Base-by-base conservation (phyloP, 2,888 invertebrate species). In the Palloptera scutellata region DNA sequence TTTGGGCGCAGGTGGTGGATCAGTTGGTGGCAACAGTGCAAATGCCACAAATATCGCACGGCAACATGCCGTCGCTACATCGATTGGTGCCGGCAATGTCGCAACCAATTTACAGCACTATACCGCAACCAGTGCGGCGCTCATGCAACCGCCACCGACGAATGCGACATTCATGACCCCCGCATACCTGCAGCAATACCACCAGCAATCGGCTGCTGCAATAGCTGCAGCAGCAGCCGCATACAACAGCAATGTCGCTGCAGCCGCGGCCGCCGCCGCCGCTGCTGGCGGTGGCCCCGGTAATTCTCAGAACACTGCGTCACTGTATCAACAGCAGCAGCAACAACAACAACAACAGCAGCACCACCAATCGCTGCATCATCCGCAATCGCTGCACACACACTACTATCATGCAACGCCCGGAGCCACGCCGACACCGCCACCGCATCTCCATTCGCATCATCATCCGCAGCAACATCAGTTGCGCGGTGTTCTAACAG, bases 401-500 rank as follows among this genome's bases (percentile, higher is more conserved):
- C 72, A 74, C 17, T 73, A 72, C 53, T 69, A 64, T 9, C 69
- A 71, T 42, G 3, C 69, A 13, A 1, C 71, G 51, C 43, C 75
- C 57, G 55, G 70, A 54, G 57, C 72, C 64, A 52, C 74, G 65
- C 54, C 67, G 57, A 41, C 76, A 67, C 58, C 73, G 15, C 71
- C 70, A 9, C 51, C 64, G 0, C 73, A 71, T 30, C 64, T 74
- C 17, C 77, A 75, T 42, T 68, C 69, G 9, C 73, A 72, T 40
- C 63, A 73, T 59, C 73, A 70, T 70, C 72, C 72, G 8, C 75
- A 72, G 9, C 73, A 74, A 66, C 64, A 74, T 69, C 76, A 68
- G 69, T 66, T 72, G 61, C 71, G 75, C 60, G 69, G 71, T 19
- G 70, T 76, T 59, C 51, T 74, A 30, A 60, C 74, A 53, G 61